A percentile compares a stretch with the other conserved stretches of the same genome.
phyloP scores from a whole-genome alignment of 1,140 invertebrate genomes.

The Periplaneta americana region DNA sequence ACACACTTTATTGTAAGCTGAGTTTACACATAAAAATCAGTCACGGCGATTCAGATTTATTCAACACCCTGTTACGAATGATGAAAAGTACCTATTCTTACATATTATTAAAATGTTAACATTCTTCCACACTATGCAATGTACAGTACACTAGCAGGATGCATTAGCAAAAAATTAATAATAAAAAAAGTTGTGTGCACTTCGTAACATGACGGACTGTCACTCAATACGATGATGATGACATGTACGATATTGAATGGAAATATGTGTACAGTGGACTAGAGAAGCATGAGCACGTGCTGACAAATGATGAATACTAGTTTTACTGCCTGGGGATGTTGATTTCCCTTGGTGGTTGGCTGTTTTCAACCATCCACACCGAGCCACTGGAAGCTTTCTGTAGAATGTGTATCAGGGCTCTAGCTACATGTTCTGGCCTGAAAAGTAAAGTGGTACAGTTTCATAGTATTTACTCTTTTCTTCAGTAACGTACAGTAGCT shows the following conservation, averaged over 20 bases:
- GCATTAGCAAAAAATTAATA: background rate
- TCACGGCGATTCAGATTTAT: too few species aligned
- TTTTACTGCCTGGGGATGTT: conserved; percentile 10
- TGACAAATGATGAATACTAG: background rate
- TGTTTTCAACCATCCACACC: conserved; percentile 64
- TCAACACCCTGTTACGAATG: background rate
- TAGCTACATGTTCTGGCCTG: conserved; percentile 58
- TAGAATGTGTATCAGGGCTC: conserved; percentile 56
- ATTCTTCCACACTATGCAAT: background rate
- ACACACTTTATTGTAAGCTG: background rate
- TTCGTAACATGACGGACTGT: background rate
- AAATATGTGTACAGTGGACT: background rate
- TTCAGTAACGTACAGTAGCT: too few species aligned
- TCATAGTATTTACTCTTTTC: too few species aligned
- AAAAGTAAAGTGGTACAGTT: too few species aligned
- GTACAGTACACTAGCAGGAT: background rate
- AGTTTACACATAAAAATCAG: too few species aligned
- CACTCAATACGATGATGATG: background rate
- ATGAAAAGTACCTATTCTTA: background rate
- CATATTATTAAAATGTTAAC: background rate
- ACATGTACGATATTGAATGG: too few species aligned
- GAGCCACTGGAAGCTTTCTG: conserved; percentile 59
- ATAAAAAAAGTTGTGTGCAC: background rate
- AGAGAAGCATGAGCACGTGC: background rate
- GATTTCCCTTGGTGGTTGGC: conserved; percentile 53